These are phyloP conservation scores for Hylaeus anthracinus DNA, from an alignment of 1,140 invertebrate genomes.

Conservation along the genomic window DNA sequence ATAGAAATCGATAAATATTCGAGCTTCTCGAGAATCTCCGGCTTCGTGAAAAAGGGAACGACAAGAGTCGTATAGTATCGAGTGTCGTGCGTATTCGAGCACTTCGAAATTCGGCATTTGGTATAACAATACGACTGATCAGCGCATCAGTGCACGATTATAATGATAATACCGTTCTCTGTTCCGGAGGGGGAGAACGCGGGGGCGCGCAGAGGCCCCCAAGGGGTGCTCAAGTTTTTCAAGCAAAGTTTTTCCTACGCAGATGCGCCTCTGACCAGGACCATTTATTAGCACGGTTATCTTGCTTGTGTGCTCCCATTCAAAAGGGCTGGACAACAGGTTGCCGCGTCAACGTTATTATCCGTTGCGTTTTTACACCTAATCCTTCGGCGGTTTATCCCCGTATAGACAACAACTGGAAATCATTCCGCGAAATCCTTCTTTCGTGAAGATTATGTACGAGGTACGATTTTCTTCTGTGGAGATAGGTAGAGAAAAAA, in stretches of 20 bases:
- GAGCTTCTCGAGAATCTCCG: too few species aligned
- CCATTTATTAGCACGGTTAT: constrained; percentile 75
- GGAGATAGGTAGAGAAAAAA: too few species aligned
- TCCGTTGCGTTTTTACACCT: constrained; percentile 61
- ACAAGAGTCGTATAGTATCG: not conserved
- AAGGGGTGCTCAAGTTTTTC: constrained; percentile 73
- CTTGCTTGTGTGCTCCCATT: constrained; percentile 62
- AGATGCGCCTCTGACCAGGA: constrained; percentile 71
- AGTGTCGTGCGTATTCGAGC: not conserved
- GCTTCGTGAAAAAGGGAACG: too few species aligned
- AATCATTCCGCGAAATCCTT: constrained; percentile 46
- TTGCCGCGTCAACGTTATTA: constrained; percentile 75
- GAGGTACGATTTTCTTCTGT: constrained; percentile 13
- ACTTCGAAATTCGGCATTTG: constrained; percentile 74
- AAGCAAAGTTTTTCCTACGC: constrained; percentile 69
- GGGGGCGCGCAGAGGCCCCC: constrained; percentile 61
- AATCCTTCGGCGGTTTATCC: constrained; percentile 46
- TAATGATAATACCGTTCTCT: constrained; percentile 77
- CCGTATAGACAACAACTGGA: constrained; percentile 40
- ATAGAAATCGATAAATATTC: too few species aligned
- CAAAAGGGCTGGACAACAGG: constrained; percentile 73
- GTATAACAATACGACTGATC: constrained; percentile 78
- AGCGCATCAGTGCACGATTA: constrained; percentile 77
- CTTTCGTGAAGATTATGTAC: constrained; percentile 39
- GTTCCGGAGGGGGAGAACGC: constrained; percentile 60